Evolutionary conservation across 2,113 vertebrate genomes (phyloP), one percentile per base, ranked within the genome.

Genomic region (Pedionomus torquatus): DNA sequence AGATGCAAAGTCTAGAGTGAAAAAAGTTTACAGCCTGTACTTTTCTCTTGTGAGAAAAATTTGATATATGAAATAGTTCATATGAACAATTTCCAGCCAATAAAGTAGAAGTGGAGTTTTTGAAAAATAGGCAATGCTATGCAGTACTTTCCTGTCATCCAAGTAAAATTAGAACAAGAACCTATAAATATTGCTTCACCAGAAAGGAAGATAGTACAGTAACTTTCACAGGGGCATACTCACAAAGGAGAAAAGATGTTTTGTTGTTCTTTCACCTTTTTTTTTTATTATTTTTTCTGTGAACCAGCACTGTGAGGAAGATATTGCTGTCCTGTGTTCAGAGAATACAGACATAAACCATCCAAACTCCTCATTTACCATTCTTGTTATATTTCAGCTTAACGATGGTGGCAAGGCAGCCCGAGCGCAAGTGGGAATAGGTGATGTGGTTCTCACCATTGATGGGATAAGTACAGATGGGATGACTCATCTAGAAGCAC

Each of bases 401-500:
- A 99, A 98, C 1, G 99, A 99, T 0, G 98, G 98, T 9, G 99
- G 99, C 46, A 99, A 99, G 95, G 99, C 99, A 20, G 98, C 98
- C 61, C 98, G 97, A 96, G 99, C 99, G 4, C 98, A 98, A 0
- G 98, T 99, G 31, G 98, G 98, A 13, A 98, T 99, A 43, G 99
- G 99, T 25, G 99, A 99, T 52, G 91, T 99, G 96, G 99, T 99
- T 95, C 98, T 99, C 91, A 99, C 98, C 96, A 99, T 99, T 41
- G 99, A 99, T 44, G 99, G 99, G 60, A 98, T 99, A 96, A 98
- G 98, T 93, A 99, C 99, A 0, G 99, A 99, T 0, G 98, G 99
- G 63, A 99, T 99, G 99, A 99, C 99, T 97, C 99, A 99, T 81
- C 98, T 99, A 54, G 99, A 99, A 98, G 99, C 99, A 64, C 99